Percentiles rank a stretch among this genome's conserved stretches.
phyloP scores from a whole-genome alignment of 2,113 vertebrate genomes.

The Oryzias melastigma region DNA sequence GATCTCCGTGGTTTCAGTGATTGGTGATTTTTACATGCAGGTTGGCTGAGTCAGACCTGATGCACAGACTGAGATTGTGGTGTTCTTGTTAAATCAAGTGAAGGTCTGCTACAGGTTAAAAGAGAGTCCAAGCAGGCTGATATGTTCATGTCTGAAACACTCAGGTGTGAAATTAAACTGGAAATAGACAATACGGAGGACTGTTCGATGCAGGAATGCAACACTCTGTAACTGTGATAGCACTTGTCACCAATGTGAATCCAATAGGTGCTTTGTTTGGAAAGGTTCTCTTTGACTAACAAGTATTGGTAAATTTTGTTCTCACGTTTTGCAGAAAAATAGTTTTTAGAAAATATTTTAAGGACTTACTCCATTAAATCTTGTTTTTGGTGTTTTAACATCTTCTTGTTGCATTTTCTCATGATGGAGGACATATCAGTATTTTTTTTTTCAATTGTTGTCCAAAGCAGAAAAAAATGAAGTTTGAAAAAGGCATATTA shows the following conservation, averaged over 20 bases:
- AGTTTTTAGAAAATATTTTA: no score
- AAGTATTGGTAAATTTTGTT: no score
- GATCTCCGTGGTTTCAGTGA: conserved; percentile 22
- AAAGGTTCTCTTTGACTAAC: no score
- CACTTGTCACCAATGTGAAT: conserved; percentile 3
- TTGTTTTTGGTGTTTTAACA: no score
- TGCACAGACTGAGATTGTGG: conserved; percentile 43
- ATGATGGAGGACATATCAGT: no score
- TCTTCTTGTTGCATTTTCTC: no score
- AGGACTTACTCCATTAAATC: no score
- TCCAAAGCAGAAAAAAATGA: background rate
- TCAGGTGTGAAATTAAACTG: conserved; percentile 81
- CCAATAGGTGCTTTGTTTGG: no score
- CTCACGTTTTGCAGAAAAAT: no score
- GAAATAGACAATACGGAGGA: conserved; percentile 52
- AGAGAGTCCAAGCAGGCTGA: conserved; percentile 43
- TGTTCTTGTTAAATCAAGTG: conserved; percentile 34
- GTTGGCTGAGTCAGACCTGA: conserved; percentile 40
- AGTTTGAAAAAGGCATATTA: no score
- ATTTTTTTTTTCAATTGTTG: no score
- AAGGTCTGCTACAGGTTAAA: conserved; percentile 44
- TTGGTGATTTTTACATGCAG: conserved; percentile 20
- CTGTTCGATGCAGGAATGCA: conserved; percentile 43
- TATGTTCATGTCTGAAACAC: conserved; percentile 39
- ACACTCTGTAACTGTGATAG: conserved; percentile 3